Percentiles rank a stretch among this genome's conserved stretches.
These are phyloP conservation scores for Phaonia tiefii DNA, from an alignment of 2,888 invertebrate species.

Conservation along the genomic window DNA sequence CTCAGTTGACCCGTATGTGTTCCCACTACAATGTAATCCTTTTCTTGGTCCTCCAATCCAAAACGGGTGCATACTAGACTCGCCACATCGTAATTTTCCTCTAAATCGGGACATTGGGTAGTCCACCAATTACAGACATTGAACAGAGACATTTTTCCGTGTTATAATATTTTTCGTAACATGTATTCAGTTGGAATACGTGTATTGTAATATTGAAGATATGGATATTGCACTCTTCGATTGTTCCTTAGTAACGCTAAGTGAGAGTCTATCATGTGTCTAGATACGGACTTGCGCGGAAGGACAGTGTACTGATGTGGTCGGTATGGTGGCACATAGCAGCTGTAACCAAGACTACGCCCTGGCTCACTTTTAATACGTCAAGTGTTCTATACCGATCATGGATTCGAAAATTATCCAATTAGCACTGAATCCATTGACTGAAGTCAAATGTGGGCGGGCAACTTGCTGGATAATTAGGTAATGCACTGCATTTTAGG, in stretches of 20 bases:
- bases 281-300: not conserved
- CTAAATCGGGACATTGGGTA: slow-evolving; percentile 84
- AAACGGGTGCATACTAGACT: slow-evolving; percentile 81
- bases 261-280: slow-evolving; percentile 57
- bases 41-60: slow-evolving; percentile 83
- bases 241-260: slow-evolving; percentile 56
- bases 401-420: too few relatives aligned
- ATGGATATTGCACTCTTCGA: not conserved
- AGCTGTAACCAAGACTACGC: too few relatives aligned
- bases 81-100: slow-evolving; percentile 82
- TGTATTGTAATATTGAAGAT: not conserved
- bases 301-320: too few relatives aligned
- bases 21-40: slow-evolving; percentile 88
- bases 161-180: too few relatives aligned
- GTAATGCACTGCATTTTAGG: too few relatives aligned
- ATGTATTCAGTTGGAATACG: not conserved
- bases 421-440: too few relatives aligned
- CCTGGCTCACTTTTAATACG: too few relatives aligned
- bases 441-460: too few relatives aligned
- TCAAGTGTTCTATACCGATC: too few relatives aligned
- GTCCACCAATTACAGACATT: slow-evolving; percentile 95
- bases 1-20: slow-evolving; percentile 91
- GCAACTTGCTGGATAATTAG: too few relatives aligned
- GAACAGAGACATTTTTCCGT: slow-evolving; percentile 92
- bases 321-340: too few relatives aligned